These are phyloP conservation scores for Paramisgurnus dabryanus DNA, from an alignment of 2,113 vertebrate species.

Conservation along the genomic window DNA sequence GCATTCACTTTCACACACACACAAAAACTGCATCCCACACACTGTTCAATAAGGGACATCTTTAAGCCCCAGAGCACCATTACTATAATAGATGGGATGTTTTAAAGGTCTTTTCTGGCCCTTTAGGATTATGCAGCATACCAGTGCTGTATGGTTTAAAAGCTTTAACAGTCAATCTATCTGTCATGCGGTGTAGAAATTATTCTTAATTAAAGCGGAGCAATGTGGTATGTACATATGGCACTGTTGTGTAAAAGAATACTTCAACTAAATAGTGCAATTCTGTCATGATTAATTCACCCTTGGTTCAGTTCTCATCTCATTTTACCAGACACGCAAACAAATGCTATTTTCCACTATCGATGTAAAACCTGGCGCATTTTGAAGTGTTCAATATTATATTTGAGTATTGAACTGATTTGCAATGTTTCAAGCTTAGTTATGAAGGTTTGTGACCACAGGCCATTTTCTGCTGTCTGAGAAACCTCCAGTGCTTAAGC, in stretches of 20 bases:
- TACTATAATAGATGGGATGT: conserved; percentile 10
- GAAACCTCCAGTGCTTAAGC: not conserved
- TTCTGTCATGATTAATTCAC: too few relatives aligned
- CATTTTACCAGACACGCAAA: too few relatives aligned
- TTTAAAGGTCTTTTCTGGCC: conserved; percentile 5
- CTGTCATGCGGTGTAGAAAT: not conserved
- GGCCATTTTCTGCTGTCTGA: not conserved
- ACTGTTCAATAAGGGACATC: conserved; percentile 15
- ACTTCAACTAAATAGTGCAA: too few relatives aligned
- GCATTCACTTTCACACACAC: conserved; percentile 3
- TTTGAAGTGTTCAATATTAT: too few relatives aligned
- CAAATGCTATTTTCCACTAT: too few relatives aligned
- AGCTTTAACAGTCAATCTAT: not conserved
- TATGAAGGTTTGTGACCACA: not conserved
- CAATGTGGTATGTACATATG: too few relatives aligned
- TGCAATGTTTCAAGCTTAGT: not conserved
- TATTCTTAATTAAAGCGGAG: too few relatives aligned
- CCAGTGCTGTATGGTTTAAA: conserved; percentile 1
- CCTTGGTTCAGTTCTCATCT: too few relatives aligned
- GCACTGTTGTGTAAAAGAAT: too few relatives aligned
- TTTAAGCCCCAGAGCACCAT: conserved; percentile 7
- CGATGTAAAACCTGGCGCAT: too few relatives aligned
- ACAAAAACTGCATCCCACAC: conserved; percentile 3
- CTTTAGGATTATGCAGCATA: not conserved
- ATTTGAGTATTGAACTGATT: not conserved